Conservation (phyloP, 2,888 invertebrate genomes). For the Drosophila niveifrons region DNA sequence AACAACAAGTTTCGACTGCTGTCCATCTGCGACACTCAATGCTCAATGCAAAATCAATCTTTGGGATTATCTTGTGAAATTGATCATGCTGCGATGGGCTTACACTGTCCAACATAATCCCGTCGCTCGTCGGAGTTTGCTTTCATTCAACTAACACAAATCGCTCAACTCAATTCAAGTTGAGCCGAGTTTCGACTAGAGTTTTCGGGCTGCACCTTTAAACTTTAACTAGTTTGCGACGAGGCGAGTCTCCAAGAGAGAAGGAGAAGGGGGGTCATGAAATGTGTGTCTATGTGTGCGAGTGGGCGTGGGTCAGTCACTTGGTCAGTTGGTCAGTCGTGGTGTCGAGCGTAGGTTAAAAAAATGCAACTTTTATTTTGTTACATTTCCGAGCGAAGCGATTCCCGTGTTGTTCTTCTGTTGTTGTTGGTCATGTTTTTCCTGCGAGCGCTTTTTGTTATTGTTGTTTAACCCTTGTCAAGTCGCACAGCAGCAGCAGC, state of each 20-base stretch:
- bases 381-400: constrained; percentile 42
- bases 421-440: constrained; percentile 58
- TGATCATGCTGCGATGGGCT: constrained; percentile 16
- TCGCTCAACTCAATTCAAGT: constrained; percentile 38
- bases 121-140: not conserved
- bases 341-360: not conserved
- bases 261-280: not conserved
- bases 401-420: constrained; percentile 46
- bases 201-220: constrained; percentile 42
- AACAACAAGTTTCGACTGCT: not conserved
- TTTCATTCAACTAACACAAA: constrained; percentile 22
- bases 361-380: constrained; percentile 57
- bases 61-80: constrained; percentile 16
- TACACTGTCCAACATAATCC: constrained; percentile 19
- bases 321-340: constrained; percentile 3
- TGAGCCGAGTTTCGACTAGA: constrained; percentile 32
- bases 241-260: not conserved
- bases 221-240: constrained; percentile 54
- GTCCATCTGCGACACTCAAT: not conserved
- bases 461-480: constrained; percentile 76
- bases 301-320: constrained; percentile 34
- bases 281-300: constrained; percentile 7
- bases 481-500: constrained; percentile 59
- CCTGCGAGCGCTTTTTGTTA: constrained; percentile 37
- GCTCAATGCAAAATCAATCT: constrained; percentile 4